Percentiles rank a stretch among this genome's conserved stretches.
These are phyloP conservation scores for Lutjanus argentimaculatus DNA, from an alignment of 2,797 vertebrate genomes.

Conservation along the genomic window DNA sequence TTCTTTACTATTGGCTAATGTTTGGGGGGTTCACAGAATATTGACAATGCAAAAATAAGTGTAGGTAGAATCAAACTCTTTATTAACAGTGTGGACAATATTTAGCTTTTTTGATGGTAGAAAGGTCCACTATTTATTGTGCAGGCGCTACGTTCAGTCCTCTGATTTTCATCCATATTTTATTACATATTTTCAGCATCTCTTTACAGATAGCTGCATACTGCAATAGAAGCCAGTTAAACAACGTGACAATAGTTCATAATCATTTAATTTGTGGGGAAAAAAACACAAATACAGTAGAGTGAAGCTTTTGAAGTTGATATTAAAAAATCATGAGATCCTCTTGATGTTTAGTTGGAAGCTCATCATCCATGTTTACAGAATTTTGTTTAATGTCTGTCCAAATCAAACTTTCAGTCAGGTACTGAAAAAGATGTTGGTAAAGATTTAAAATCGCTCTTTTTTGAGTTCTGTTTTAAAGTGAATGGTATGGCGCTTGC, in stretches of 20 bases:
- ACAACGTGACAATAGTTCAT: constrained; percentile 56
- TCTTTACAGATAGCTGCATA: constrained; percentile 26
- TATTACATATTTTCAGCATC: constrained; percentile 54
- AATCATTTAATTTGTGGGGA: constrained; percentile 67
- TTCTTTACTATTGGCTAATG: not conserved
- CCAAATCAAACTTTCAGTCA: constrained; percentile 76
- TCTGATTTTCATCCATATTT: constrained; percentile 61
- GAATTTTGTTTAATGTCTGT: constrained; percentile 80
- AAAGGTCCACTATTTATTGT: constrained; percentile 8
- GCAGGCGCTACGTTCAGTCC: constrained; percentile 46
- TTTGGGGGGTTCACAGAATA: not conserved
- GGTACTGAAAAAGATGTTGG: constrained; percentile 46
- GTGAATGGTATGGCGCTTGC: constrained; percentile 19
- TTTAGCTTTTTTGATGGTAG: constrained; percentile 56
- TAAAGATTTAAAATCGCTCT: constrained; percentile 58
- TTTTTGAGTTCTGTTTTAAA: constrained; percentile 38
- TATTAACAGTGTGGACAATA: constrained; percentile 2
- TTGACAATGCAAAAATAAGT: not conserved
- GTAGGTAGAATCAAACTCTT: not conserved
- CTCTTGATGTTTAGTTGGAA: constrained; percentile 79
- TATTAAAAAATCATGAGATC: constrained; percentile 70
- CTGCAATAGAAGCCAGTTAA: constrained; percentile 45
- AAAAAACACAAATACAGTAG: constrained; percentile 25
- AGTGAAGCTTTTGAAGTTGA: constrained; percentile 79
- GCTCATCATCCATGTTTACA: constrained; percentile 70